Evolutionary conservation across 2,797 vertebrate genomes (phyloP).

Genomic region (Myotis daubentonii): DNA sequence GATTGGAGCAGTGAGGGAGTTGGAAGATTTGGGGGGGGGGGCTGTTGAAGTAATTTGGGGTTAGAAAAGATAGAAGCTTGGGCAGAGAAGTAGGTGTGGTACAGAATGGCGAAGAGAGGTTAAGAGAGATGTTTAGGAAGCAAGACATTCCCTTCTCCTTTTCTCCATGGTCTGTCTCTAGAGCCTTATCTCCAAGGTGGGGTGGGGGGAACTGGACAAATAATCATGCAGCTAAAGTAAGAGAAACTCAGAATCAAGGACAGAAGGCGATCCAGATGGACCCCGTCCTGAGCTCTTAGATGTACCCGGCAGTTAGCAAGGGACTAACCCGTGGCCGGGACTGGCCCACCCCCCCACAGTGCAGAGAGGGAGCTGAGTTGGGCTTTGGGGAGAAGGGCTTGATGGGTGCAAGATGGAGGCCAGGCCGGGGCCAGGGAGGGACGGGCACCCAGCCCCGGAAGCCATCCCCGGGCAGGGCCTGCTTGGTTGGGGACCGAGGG

Average conservation of each 20-base stretch:
- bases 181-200: slow-evolving; percentile 2
- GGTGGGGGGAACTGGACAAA: not conserved
- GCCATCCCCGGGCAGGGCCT: slow-evolving; percentile 29
- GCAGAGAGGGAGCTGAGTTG: not conserved
- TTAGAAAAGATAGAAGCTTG: not conserved
- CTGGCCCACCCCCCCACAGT: not conserved
- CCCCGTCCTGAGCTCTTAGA: not conserved
- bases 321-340: not conserved
- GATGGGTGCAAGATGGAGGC: not conserved
- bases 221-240: not conserved
- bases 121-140: not conserved
- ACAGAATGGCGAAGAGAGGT: not conserved
- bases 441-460: not conserved
- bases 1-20: not conserved
- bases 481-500: slow-evolving; percentile 20
- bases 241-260: not conserved
- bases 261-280: not conserved
- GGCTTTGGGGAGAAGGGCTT: not conserved
- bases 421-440: not conserved
- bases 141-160: not conserved
- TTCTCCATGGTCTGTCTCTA: not conserved
- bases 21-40: not conserved
- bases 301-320: not conserved
- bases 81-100: not conserved
- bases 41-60: not conserved